These are phyloP conservation scores for Sebastes minor DNA, from an alignment of 2,797 vertebrate species.

Conservation along the genomic window DNA sequence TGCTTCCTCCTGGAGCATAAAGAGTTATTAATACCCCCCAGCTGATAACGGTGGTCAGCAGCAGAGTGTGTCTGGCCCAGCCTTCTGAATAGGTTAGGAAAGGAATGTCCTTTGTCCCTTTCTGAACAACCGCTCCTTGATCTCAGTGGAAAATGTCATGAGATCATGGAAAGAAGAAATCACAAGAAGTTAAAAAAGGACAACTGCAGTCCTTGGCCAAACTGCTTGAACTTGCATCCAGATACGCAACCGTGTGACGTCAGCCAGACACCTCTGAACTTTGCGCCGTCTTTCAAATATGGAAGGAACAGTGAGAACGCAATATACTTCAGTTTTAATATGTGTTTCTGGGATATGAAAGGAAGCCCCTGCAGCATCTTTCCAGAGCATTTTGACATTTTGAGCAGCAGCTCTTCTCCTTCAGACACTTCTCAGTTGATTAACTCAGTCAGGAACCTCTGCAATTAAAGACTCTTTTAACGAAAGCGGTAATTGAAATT, in stretches of 20 bases:
- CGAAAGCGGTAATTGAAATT: background rate
- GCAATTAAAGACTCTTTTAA: background rate
- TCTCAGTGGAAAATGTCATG: slow-evolving; percentile 66
- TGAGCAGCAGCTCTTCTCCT: slow-evolving; percentile 14
- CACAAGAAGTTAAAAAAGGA: slow-evolving; percentile 33
- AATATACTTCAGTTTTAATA: slow-evolving; percentile 57
- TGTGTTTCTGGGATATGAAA: slow-evolving; percentile 32
- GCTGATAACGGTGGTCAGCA: slow-evolving; percentile 47
- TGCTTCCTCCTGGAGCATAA: slow-evolving; percentile 57
- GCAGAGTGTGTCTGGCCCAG: slow-evolving; percentile 9
- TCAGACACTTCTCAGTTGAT: background rate
- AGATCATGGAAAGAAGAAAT: slow-evolving; percentile 67
- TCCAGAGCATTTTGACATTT: slow-evolving; percentile 31
- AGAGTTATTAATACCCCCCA: slow-evolving; percentile 74
- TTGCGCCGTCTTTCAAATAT: slow-evolving; percentile 25
- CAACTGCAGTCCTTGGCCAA: slow-evolving; percentile 25
- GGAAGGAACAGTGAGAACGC: slow-evolving; percentile 10
- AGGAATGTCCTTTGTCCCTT: slow-evolving; percentile 46
- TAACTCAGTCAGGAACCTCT: background rate
- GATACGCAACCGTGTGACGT: slow-evolving; percentile 46
- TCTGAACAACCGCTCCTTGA: slow-evolving; percentile 49
- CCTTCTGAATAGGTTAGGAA: slow-evolving; percentile 37
- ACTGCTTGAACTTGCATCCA: slow-evolving; percentile 34
- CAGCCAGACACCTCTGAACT: slow-evolving; percentile 56
- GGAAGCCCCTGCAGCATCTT: slow-evolving; percentile 18